Evolutionary conservation across 2,888 invertebrate genomes (phyloP).

Genomic region (Diarsia mendica): DNA sequence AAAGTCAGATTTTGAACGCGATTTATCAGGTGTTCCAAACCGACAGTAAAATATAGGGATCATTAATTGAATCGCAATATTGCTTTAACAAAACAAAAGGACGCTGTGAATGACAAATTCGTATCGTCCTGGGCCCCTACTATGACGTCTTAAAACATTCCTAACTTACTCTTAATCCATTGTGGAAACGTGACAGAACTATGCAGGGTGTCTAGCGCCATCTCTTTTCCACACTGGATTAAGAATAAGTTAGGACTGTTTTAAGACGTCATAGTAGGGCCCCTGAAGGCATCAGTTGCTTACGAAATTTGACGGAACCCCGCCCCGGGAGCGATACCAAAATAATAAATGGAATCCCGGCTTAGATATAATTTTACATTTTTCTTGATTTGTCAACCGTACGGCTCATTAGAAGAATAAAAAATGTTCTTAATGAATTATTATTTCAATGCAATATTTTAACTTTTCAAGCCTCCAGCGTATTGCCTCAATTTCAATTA

Average conservation of each 20-base stretch:
- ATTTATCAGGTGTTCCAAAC: conserved; percentile 82
- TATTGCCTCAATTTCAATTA: conserved; percentile 59
- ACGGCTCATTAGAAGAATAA: conserved; percentile 51
- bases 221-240: too few species aligned
- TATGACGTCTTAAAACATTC: too few species aligned
- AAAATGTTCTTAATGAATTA: conserved; percentile 51
- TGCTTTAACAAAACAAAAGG: conserved; percentile 85
- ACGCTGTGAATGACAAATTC: conserved; percentile 83
- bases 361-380: conserved; percentile 69
- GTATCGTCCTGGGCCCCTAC: too few species aligned
- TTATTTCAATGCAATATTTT: conserved; percentile 61
- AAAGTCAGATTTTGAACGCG: conserved; percentile 75
- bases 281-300: conserved; percentile 80
- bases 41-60: conserved; percentile 85
- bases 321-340: conserved; percentile 65
- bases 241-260: too few species aligned
- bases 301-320: conserved; percentile 76
- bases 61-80: conserved; percentile 88
- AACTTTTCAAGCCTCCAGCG: conserved; percentile 47
- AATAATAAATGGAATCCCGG: conserved; percentile 74
- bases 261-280: too few species aligned
- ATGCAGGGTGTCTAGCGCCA: too few species aligned
- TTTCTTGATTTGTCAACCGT: conserved; percentile 69
- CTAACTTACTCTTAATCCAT: too few species aligned
- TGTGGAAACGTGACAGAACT: too few species aligned